phyloP scores from a whole-genome alignment of 2,888 invertebrate genomes.

The Aphrophora alni region DNA sequence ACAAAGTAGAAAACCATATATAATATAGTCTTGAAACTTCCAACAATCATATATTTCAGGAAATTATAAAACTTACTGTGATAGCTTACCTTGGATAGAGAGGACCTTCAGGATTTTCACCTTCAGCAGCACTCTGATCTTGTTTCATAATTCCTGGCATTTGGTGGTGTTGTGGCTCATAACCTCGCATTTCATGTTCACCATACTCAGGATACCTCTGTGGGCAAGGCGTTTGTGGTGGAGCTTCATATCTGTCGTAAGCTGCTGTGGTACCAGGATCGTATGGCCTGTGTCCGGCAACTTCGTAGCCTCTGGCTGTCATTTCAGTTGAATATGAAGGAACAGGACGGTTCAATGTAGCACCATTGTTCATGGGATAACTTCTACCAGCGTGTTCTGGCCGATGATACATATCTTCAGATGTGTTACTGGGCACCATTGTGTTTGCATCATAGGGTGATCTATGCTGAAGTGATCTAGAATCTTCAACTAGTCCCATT shows the following conservation, averaged over 20 bases:
- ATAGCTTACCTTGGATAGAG: conserved; percentile 70
- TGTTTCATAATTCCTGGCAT: conserved; percentile 54
- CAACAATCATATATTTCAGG: no score
- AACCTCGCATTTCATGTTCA: conserved; percentile 53
- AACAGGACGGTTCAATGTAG: conserved; percentile 62
- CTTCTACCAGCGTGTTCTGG: conserved; percentile 29
- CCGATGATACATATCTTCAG: conserved; percentile 58
- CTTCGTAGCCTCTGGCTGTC: conserved; percentile 56
- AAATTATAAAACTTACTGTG: no score
- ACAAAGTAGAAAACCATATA: no score
- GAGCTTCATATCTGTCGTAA: conserved; percentile 68
- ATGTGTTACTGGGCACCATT: conserved; percentile 41
- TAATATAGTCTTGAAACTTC: no score
- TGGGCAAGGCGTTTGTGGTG: conserved; percentile 55
- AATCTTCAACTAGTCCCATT: conserved; percentile 22
- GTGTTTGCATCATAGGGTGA: conserved; percentile 43
- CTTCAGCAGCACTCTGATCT: conserved; percentile 66
- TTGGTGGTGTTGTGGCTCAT: conserved; percentile 51
- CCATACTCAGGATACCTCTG: conserved; percentile 63
- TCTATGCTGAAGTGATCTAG: conserved; percentile 46
- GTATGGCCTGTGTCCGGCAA: conserved; percentile 63
- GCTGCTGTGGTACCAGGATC: conserved; percentile 62
- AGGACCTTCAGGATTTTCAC: conserved; percentile 72
- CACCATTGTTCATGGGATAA: conserved; percentile 45
- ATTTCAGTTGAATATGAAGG: conserved; percentile 60